These are phyloP conservation scores for Nycteola revayana DNA, from an alignment of 2,888 invertebrate species.

Conservation along the genomic window DNA sequence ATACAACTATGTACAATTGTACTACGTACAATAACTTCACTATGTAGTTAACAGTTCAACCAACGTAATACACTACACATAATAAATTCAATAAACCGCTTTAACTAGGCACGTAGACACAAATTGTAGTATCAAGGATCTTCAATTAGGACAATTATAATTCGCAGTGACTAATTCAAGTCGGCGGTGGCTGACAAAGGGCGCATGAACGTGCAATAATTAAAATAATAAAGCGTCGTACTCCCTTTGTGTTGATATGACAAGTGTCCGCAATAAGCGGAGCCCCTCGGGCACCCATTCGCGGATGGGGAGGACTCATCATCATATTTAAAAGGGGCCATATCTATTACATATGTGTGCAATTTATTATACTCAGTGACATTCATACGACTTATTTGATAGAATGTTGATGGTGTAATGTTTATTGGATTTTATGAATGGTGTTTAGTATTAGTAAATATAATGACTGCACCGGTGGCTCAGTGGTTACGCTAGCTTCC, in stretches of 20 bases:
- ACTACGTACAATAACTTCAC: too few species aligned
- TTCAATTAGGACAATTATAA: constrained; percentile 63
- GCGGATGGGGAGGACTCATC: constrained; percentile 37
- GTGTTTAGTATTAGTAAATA: too few species aligned
- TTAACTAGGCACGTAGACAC: constrained; percentile 16
- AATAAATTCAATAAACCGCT: constrained; percentile 11
- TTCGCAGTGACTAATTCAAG: constrained; percentile 53
- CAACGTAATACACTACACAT: not conserved
- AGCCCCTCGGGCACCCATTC: constrained; percentile 46
- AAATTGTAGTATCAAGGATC: constrained; percentile 42
- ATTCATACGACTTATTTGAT: constrained; percentile 21
- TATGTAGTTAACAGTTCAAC: too few species aligned
- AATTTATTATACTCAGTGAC: constrained; percentile 19
- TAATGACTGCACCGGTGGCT: too few species aligned
- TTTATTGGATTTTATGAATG: too few species aligned
- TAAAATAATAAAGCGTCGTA: constrained; percentile 79
- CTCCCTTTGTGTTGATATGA: constrained; percentile 73
- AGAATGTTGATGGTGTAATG: too few species aligned
- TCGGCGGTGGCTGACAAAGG: constrained; percentile 64
- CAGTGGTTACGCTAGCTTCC: too few species aligned
- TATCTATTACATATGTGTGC: constrained; percentile 18
- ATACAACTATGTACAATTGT: too few species aligned
- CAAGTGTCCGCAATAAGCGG: constrained; percentile 77
- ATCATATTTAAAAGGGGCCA: constrained; percentile 25
- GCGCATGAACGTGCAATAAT: constrained; percentile 74